Conservation (phyloP, 2,888 invertebrate genomes). For the Drosophila cracens region DNA sequence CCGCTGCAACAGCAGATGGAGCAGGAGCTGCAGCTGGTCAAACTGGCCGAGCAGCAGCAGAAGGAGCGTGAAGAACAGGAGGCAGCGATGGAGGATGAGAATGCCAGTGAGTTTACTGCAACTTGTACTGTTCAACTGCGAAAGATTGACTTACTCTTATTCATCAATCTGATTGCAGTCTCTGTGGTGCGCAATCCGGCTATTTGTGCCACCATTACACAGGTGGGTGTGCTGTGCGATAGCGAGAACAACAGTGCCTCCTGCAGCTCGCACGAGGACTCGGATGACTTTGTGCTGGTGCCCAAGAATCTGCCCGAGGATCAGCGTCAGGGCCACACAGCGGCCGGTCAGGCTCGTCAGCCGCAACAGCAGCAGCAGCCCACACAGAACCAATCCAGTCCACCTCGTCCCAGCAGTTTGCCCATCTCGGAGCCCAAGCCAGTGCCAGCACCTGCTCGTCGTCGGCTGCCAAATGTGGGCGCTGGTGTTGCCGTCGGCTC, state of each 20-base stretch:
- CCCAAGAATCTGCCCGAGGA: conserved; percentile 89
- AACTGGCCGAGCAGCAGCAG: conserved; percentile 67
- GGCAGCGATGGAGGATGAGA: conserved; percentile 74
- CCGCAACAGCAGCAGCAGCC: conserved; percentile 44
- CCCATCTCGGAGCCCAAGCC: conserved; percentile 92
- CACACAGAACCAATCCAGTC: conserved; percentile 85
- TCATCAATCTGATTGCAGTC: conserved; percentile 74
- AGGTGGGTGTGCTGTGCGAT: conserved; percentile 86
- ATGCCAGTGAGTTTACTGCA: conserved; percentile 59
- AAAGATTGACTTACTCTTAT: neutral
- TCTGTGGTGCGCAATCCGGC: conserved; percentile 86
- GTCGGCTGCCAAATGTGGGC: conserved; percentile 57
- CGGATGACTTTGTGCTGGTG: conserved; percentile 93
- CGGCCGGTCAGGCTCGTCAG: conserved; percentile 30
- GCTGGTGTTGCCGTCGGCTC: conserved; percentile 39
- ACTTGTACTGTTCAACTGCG: neutral
- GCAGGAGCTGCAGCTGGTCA: conserved; percentile 76
- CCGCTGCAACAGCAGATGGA: conserved; percentile 85
- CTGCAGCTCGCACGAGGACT: conserved; percentile 89
- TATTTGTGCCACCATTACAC: conserved; percentile 87
- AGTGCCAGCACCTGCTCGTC: conserved; percentile 87
- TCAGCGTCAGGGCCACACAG: conserved; percentile 78
- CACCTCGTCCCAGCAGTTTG: conserved; percentile 89
- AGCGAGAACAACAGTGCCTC: conserved; percentile 85
- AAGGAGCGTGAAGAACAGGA: conserved; percentile 71